phyloP scores from a whole-genome alignment of 2,888 invertebrate species.

The Agonum fuliginosum region DNA sequence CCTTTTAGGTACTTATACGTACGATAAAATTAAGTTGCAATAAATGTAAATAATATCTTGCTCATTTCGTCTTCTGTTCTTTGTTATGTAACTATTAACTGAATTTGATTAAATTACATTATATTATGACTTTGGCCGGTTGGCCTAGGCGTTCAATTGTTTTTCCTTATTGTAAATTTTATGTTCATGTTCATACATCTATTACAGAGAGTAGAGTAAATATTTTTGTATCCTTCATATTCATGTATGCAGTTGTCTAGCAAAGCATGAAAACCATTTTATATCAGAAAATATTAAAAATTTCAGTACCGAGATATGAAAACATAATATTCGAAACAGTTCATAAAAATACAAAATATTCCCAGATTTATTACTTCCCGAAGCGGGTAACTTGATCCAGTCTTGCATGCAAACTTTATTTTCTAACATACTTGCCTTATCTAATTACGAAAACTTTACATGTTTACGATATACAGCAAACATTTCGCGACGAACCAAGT shows the following conservation, averaged over 20 bases:
- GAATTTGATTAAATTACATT: too few relatives aligned
- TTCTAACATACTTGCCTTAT: conserved; percentile 34
- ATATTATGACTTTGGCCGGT: too few relatives aligned
- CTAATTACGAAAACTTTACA: conserved; percentile 40
- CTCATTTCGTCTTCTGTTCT: too few relatives aligned
- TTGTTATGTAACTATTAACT: too few relatives aligned
- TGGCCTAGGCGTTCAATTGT: too few relatives aligned
- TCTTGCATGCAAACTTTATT: conserved; percentile 32
- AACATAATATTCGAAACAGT: conserved; percentile 29
- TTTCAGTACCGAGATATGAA: conserved; percentile 8
- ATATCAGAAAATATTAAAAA: conserved; percentile 17
- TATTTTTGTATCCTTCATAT: conserved; percentile 1
- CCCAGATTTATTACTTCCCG: background rate
- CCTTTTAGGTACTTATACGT: too few relatives aligned
- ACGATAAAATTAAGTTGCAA: too few relatives aligned
- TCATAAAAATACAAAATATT: conserved; percentile 25
- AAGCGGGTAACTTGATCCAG: conserved; percentile 22
- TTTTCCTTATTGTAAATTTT: conserved; percentile 1
- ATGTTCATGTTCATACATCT: too few relatives aligned
- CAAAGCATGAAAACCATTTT: background rate
- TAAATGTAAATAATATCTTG: too few relatives aligned
- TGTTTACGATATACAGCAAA: conserved; percentile 31
- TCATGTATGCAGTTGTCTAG: background rate
- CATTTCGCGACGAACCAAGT: conserved; percentile 29
- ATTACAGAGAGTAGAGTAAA: too few relatives aligned